Percentiles rank a stretch among this genome's conserved stretches.
These are phyloP conservation scores for Propithecus deckenii DNA, from an alignment of 2,797 vertebrate genomes.

Conservation along the genomic window DNA sequence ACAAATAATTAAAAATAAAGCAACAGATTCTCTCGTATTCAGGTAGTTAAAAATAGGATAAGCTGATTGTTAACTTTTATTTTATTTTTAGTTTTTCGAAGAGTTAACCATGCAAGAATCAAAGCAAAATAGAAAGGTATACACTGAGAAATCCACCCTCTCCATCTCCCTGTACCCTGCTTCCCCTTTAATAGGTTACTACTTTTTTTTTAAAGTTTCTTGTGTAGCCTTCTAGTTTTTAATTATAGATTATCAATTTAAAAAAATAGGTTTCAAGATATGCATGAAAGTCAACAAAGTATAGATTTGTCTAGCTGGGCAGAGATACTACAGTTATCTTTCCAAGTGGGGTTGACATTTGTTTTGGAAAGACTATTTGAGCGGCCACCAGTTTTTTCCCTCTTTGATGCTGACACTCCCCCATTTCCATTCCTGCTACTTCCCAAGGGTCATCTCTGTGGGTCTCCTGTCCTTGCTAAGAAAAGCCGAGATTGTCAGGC, in stretches of 20 bases:
- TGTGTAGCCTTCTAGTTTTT: not conserved
- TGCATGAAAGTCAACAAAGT: not conserved
- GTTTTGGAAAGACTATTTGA: not conserved
- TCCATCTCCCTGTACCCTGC: not conserved
- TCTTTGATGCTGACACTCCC: not conserved
- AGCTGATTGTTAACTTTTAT: not conserved
- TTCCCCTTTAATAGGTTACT: not conserved
- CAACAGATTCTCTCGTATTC: not conserved
- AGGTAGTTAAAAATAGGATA: not conserved
- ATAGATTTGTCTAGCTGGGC: not conserved
- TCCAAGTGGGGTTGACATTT: not conserved
- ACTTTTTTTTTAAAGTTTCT: not conserved
- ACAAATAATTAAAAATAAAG: constrained; percentile 8
- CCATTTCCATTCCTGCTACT: not conserved
- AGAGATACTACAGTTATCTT: not conserved
- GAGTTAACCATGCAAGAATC: not conserved
- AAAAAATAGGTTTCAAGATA: constrained; percentile 2
- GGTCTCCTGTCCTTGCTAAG: not conserved
- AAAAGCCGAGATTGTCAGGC: not conserved
- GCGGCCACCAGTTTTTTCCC: not conserved
- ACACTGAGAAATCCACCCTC: not conserved
- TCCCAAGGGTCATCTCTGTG: not conserved
- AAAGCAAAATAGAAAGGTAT: not conserved
- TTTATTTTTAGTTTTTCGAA: not conserved
- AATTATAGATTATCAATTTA: not conserved